Base-by-base conservation (phyloP, 2,113 vertebrate species). In the Gobio gobio region DNA sequence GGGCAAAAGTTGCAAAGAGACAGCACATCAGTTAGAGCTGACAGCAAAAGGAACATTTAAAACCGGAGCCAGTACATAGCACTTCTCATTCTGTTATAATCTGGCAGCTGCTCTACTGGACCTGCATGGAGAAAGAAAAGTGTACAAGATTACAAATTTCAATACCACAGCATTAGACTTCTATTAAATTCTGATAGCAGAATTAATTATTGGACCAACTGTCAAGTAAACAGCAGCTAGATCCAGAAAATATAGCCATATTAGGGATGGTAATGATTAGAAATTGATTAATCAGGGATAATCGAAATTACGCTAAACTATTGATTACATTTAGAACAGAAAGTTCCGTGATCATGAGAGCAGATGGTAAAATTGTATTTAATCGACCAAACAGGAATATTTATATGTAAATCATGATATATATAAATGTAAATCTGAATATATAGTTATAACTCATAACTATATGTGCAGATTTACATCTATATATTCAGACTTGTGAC, bases 11-110 rank as follows among this genome's bases (percentile, higher is more conserved):
- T 70, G 51, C 78, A 80, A 40, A 85, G 74, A 88, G 66, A 81
- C 78, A 87, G 47, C 22, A 75, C 10, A 75, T 49, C 43, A 75
- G 18, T 40, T 4, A 68, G 86, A 86, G 83, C 36, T 89, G 43
- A 86, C 64, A 81, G 79, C 86, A 58, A 9, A 22, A 77, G 36
- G 49, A 84, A 22, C n/a, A 54, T 20, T 91, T 97, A 99, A 90
- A 97, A 95, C 74, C 97, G 95, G 83, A 98, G 89, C 98, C 97
- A 99, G 95, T 96, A 98, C 97, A 99, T 99, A 89, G 88, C 93
- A 2, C 96, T 98, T 83, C 97, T 97, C 91, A 97, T 92, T 90
- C 97, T 95, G 95, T 98, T 99, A 95, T 99, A 99, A 93, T 99
- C 98, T 0, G 97, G 91, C 24, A 99, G 94, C 93, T 97, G 97